Conservation (phyloP, 2,888 invertebrate species). For the Nemoura dubitans region DNA sequence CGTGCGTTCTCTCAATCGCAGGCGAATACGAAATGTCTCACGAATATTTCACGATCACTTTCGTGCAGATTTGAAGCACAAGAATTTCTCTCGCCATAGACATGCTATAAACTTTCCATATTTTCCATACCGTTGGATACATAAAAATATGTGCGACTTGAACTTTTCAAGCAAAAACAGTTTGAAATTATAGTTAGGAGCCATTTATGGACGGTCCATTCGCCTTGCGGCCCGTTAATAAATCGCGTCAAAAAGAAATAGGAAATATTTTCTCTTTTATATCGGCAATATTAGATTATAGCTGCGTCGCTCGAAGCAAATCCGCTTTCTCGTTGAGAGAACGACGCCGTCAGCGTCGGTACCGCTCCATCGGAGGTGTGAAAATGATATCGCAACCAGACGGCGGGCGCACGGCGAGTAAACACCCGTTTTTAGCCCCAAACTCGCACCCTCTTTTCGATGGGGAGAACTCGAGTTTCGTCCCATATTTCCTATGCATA, state of each 20-base stretch:
- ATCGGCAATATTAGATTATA: neutral
- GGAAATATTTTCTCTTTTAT: conserved; percentile 7
- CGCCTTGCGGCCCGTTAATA: neutral
- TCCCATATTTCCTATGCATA: conserved; percentile 36
- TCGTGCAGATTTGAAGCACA: neutral
- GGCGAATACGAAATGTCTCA: neutral
- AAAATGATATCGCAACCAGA: neutral
- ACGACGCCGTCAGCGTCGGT: neutral
- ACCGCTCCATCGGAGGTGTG: conserved; percentile 17
- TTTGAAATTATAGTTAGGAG: neutral
- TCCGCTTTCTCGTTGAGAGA: neutral
- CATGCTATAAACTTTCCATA: neutral
- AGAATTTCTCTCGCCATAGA: neutral
- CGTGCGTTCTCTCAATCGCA: neutral
- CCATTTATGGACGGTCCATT: neutral
- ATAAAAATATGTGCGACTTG: neutral
- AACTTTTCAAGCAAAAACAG: neutral
- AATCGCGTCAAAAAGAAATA: neutral
- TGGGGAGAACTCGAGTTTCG: conserved; percentile 26
- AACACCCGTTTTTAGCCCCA: conserved; percentile 24
- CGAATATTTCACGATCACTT: neutral
- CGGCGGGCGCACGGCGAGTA: conserved; percentile 19
- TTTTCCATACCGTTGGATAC: neutral
- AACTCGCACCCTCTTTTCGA: conserved; percentile 8
- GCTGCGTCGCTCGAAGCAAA: neutral